phyloP scores from a whole-genome alignment of 2,113 vertebrate genomes.

The Eurypyga helias region DNA sequence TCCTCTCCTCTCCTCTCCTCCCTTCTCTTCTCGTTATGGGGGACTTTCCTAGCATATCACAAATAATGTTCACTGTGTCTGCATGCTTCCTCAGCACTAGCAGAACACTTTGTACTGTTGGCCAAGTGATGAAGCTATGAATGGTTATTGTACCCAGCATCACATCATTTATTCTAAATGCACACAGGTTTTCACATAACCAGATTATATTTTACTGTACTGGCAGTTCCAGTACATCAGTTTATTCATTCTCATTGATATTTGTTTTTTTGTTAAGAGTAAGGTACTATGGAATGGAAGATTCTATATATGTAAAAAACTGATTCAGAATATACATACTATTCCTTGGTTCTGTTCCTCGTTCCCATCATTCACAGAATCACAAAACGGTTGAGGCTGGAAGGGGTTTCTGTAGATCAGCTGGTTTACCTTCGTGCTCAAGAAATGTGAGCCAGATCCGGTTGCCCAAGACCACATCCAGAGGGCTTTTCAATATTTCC shows the following conservation, averaged over 20 bases:
- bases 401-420: not conserved
- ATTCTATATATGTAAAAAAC: not conserved
- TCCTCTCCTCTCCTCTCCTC: too few species aligned
- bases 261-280: not conserved
- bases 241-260: not conserved
- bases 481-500: not conserved
- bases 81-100: not conserved
- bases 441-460: not conserved
- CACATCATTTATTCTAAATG: not conserved
- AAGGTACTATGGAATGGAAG: not conserved
- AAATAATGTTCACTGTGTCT: not conserved
- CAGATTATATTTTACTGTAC: not conserved
- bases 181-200: not conserved
- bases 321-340: fast-evolving
- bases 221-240: not conserved
- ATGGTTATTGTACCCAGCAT: not conserved
- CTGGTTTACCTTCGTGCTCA: not conserved
- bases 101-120: not conserved
- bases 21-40: too few species aligned
- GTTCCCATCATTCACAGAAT: not conserved
- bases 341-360: not conserved
- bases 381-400: not conserved
- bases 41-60: not conserved
- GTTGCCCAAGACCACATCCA: too few species aligned
- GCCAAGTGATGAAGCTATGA: not conserved